phyloP scores from a whole-genome alignment of 2,113 vertebrate species.

The Phalacrocorax pelagicus region DNA sequence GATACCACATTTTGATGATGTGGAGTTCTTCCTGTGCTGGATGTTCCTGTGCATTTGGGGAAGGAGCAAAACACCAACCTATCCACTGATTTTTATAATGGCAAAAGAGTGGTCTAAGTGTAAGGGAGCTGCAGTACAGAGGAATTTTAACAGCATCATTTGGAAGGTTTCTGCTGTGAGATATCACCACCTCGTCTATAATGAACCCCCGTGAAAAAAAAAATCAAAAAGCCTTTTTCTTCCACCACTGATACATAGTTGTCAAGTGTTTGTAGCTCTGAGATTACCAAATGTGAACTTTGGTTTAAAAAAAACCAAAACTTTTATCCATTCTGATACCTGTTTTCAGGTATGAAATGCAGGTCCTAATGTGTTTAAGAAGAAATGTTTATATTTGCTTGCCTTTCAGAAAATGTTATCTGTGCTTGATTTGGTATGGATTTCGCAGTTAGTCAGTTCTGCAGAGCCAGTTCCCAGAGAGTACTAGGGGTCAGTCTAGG shows the following conservation, averaged over 20 bases:
- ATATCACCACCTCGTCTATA: background rate
- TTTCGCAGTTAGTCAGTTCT: background rate
- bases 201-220: background rate
- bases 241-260: background rate
- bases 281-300: background rate
- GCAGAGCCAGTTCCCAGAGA: background rate
- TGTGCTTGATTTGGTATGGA: background rate
- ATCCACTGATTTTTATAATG: background rate
- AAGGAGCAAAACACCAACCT: background rate
- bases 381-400: background rate
- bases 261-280: background rate
- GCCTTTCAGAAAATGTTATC: background rate
- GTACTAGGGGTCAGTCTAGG: background rate
- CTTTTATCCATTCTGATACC: background rate
- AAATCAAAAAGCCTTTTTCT: fast-evolving
- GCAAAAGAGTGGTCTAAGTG: background rate
- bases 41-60: background rate
- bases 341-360: background rate
- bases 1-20: fast-evolving
- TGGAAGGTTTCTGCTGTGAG: background rate
- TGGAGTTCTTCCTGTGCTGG: background rate
- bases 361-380: background rate
- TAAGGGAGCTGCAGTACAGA: background rate
- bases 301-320: too few species aligned
- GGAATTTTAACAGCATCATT: background rate